Base-by-base conservation (phyloP, 2,888 invertebrate genomes). In the Flexamia atlantica region DNA sequence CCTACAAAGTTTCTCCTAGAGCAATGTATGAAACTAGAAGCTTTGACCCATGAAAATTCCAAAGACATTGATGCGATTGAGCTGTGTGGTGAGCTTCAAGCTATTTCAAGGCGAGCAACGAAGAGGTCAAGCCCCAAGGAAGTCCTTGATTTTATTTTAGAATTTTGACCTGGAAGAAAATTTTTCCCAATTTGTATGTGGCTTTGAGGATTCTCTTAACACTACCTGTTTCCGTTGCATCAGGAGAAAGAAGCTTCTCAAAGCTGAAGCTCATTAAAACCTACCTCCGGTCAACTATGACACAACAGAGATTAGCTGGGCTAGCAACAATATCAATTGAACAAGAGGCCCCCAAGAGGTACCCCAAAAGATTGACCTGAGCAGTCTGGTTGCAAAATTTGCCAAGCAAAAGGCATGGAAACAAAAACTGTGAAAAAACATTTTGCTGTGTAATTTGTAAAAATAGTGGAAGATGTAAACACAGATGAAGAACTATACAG, bases 221-320 rank as follows among this genome's bases (percentile, higher is more conserved):
- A n/a, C n/a, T n/a, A n/a, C n/a, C n/a, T n/a, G n/a, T n/a, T n/a
- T n/a, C 85, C 30, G 86, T 86, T 32, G 87, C 86, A 30, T 85
- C 82, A 79, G 86, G 86, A 32, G 85, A 87, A 84, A 84, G 86
- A 81, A 87, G 84, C 84, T 87, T 87, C 76, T 87, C 85, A 25
- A 86, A 86, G 85, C 79, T 86, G n/a, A 85, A 86, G 57, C 81
- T 84, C 64, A 85, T 87, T 32, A 86, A 87, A 85, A 86, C 84
- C 17, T 87, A 85, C 82, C 83, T 84, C 50, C 40, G 50, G n/a
- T 50, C 50, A 50, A 14, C 50, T 17, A 50, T 50, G 40, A 40
- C 50, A 4, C 86, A 85, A 85, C 81, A 3, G 60, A 74, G 60
- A 76, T 79, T 85, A 23, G 79, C 72, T 57, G 50, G 70, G 28